phyloP scores from a whole-genome alignment of 2,113 vertebrate species.

The Ceuthmochares aereus region DNA sequence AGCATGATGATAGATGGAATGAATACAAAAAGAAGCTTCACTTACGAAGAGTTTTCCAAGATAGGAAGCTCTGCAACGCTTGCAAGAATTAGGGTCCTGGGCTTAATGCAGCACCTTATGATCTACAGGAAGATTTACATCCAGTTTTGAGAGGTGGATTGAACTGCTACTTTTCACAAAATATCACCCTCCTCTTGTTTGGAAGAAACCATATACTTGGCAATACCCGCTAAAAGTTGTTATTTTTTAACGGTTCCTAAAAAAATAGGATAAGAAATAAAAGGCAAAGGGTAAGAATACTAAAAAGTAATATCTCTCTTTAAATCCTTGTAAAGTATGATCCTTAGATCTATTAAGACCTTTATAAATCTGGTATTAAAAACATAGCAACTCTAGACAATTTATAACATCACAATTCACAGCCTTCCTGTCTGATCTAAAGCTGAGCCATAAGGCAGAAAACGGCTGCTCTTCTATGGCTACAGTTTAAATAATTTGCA shows the following conservation, averaged over 20 bases:
- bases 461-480: not conserved
- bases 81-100: not conserved
- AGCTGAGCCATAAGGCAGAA: not conserved
- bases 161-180: not conserved
- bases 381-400: not conserved
- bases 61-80: not conserved
- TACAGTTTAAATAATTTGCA: not conserved
- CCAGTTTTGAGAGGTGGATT: not conserved
- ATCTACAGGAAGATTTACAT: not conserved
- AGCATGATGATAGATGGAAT: not conserved
- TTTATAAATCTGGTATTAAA: conserved; percentile 7
- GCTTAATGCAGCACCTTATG: not conserved
- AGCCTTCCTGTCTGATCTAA: not conserved
- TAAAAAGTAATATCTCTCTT: not conserved
- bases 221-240: not conserved
- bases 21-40: not conserved
- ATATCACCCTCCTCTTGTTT: not conserved
- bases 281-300: not conserved
- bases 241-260: not conserved
- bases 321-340: not conserved
- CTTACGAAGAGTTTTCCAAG: not conserved
- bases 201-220: not conserved
- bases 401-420: not conserved
- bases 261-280: not conserved
- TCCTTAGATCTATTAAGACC: not conserved